A percentile compares a stretch with the other conserved stretches of the same genome.
These are phyloP conservation scores for Tetranychus piercei DNA, from an alignment of 2,888 invertebrate species.

Conservation along the genomic window DNA sequence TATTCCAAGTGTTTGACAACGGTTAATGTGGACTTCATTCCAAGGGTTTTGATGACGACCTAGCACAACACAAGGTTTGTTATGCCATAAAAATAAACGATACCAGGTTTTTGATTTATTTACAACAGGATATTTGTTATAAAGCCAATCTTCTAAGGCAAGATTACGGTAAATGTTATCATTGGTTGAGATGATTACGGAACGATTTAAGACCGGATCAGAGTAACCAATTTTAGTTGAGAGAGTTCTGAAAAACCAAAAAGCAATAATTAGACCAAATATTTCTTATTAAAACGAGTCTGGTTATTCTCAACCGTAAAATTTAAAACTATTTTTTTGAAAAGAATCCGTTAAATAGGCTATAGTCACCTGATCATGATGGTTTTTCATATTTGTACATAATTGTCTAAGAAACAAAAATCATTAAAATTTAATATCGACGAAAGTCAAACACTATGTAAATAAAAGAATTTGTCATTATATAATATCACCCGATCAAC, in stretches of 20 bases:
- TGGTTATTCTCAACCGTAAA: no score
- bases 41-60: slow-evolving; percentile 95
- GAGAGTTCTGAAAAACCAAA: not conserved
- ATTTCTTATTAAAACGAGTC: slow-evolving; percentile 32
- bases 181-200: slow-evolving; percentile 73
- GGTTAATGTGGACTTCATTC: slow-evolving; percentile 62
- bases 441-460: no score
- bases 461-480: no score
- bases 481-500: no score
- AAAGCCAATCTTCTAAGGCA: slow-evolving; percentile 90
- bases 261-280: no score
- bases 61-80: slow-evolving; percentile 80
- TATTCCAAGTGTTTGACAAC: slow-evolving; percentile 47
- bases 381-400: no score
- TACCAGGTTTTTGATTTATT: slow-evolving; percentile 1
- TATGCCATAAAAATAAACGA: slow-evolving; percentile 51
- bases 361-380: no score
- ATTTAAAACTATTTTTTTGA: no score
- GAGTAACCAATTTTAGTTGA: not conserved
- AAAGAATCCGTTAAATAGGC: no score
- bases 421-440: no score
- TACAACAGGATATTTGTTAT: slow-evolving; percentile 46
- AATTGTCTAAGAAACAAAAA: no score
- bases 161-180: slow-evolving; percentile 76
- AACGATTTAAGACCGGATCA: not conserved